A percentile compares a stretch with the other conserved stretches of the same genome.
Conservation (phyloP, 2,888 invertebrate species). For the Agonopterix alstromeriana region DNA sequence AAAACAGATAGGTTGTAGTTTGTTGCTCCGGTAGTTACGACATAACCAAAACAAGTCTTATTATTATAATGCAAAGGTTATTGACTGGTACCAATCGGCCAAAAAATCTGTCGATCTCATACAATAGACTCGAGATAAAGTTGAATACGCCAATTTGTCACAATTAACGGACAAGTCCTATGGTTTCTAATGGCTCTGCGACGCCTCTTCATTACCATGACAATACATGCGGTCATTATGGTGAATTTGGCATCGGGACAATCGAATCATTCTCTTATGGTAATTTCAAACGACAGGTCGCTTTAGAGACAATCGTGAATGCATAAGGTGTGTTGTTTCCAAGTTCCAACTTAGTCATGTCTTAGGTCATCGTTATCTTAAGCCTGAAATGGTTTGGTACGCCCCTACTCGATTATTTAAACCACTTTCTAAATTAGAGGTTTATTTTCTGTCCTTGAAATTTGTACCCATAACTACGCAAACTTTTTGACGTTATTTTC, state of each 20-base stretch:
- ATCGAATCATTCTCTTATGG: conserved; percentile 9
- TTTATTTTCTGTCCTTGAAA: too few relatives aligned
- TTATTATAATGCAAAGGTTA: too few relatives aligned
- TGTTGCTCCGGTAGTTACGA: too few relatives aligned
- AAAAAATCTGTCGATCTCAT: conserved; percentile 4
- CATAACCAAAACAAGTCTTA: too few relatives aligned
- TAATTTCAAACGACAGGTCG: too few relatives aligned
- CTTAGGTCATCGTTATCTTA: neutral
- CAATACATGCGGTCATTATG: conserved; percentile 21
- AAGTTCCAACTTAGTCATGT: neutral
- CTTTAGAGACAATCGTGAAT: neutral
- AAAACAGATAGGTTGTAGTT: too few relatives aligned
- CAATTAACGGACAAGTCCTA: conserved; percentile 18
- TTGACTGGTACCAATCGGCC: too few relatives aligned
- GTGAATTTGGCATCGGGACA: conserved; percentile 29
- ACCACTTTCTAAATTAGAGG: too few relatives aligned
- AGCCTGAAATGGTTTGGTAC: too few relatives aligned
- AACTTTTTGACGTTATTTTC: too few relatives aligned
- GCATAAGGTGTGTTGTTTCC: neutral
- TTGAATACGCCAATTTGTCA: conserved; percentile 31
- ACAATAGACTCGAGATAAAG: conserved; percentile 28
- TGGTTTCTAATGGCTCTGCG: neutral
- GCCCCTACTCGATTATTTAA: too few relatives aligned
- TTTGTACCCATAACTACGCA: too few relatives aligned
- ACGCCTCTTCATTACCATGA: conserved; percentile 29